A percentile compares a stretch with the other conserved stretches of the same genome.
phyloP scores from a whole-genome alignment of 2,113 vertebrate genomes.

The Nyctibius bracteatus region DNA sequence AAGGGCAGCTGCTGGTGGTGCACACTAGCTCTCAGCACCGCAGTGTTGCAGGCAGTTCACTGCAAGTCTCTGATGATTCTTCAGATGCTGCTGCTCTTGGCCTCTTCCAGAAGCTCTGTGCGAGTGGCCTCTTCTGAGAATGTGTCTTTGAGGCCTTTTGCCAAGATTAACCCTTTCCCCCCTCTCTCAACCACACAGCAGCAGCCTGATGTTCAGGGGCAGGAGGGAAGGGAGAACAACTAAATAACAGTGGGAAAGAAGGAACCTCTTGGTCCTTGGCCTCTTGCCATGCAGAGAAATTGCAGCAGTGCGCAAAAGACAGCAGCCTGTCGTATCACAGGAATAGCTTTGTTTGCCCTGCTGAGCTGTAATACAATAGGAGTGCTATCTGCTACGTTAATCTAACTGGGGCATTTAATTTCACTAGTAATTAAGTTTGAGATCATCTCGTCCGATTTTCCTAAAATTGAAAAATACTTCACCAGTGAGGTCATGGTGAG shows the following conservation, averaged over 20 bases:
- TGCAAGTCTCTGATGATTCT: neutral
- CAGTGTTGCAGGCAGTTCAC: neutral
- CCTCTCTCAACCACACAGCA: neutral
- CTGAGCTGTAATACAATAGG: slow-evolving; percentile 33
- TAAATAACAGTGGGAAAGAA: neutral
- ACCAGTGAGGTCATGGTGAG: slow-evolving; percentile 18
- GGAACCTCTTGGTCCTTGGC: neutral
- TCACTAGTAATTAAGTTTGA: slow-evolving; percentile 45
- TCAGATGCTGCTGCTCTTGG: neutral
- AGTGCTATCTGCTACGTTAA: slow-evolving; percentile 35
- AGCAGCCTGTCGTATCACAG: neutral
- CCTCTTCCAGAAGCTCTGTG: neutral
- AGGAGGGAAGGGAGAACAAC: neutral
- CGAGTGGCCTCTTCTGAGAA: neutral
- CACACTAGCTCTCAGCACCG: neutral
- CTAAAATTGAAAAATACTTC: slow-evolving; percentile 58
- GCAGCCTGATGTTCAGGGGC: neutral
- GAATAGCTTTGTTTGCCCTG: slow-evolving; percentile 5
- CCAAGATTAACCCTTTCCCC: neutral
- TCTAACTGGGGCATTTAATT: slow-evolving; percentile 52
- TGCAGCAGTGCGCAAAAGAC: neutral
- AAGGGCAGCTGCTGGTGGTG: neutral
- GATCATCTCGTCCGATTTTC: slow-evolving; percentile 20
- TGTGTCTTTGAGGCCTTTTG: neutral
- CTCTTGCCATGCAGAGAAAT: neutral